Conservation (phyloP, 2,888 invertebrate genomes). For the Girardia tigrina region DNA sequence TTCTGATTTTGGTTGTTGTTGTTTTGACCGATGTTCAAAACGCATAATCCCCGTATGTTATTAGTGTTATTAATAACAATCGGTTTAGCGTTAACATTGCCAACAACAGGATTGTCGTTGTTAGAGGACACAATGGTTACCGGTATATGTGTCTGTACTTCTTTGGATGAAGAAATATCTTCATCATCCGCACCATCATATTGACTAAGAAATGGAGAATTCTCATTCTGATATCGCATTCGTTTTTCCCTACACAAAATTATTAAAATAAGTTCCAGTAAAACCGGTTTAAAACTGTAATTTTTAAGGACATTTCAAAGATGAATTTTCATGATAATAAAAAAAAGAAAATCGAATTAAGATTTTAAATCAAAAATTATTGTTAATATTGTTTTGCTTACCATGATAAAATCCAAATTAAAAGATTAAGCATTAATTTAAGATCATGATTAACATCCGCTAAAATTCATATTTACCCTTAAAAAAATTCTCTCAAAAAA, state of each 20-base stretch:
- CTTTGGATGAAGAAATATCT: neutral
- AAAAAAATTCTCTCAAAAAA: no score
- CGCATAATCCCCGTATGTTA: neutral
- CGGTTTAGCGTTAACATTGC: neutral
- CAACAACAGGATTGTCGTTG: neutral
- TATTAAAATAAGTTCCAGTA: no score
- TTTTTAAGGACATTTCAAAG: no score
- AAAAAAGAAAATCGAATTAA: no score
- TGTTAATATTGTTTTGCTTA: no score
- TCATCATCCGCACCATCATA: conserved; percentile 5
- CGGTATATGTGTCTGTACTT: neutral
- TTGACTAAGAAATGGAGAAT: neutral
- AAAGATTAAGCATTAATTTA: no score
- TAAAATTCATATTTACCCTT: no score
- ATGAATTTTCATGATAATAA: no score
- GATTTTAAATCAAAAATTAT: no score
- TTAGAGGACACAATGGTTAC: neutral
- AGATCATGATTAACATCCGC: no score
- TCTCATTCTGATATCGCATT: conserved; percentile 2
- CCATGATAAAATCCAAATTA: no score
- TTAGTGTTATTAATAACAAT: neutral
- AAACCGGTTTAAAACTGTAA: no score
- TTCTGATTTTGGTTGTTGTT: neutral
- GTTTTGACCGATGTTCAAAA: neutral
- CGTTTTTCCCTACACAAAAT: neutral